These are phyloP conservation scores for Oscheius onirici DNA, from an alignment of 2,888 invertebrate genomes.

Conservation along the genomic window DNA sequence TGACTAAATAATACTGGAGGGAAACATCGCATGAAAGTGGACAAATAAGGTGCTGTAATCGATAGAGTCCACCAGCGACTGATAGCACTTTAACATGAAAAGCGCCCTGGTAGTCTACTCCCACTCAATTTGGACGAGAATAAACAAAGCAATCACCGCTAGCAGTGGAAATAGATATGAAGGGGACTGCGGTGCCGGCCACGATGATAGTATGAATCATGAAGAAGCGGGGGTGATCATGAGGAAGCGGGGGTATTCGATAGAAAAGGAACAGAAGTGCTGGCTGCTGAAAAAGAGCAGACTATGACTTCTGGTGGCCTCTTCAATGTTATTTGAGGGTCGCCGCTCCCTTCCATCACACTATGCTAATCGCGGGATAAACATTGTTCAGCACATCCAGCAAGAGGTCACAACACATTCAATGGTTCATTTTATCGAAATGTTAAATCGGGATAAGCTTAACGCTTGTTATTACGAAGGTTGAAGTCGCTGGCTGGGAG, in stretches of 20 bases:
- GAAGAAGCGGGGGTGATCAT: too few species aligned
- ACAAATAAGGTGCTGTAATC: slow-evolving; percentile 17
- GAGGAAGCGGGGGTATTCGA: too few species aligned
- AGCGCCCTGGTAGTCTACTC: neutral
- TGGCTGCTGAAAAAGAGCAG: neutral
- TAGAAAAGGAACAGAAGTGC: too few species aligned
- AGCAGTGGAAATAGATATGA: too few species aligned
- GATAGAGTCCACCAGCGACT: neutral
- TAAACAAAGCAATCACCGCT: too few species aligned
- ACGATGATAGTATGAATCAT: too few species aligned
- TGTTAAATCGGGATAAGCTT: too few species aligned
- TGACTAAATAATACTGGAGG: neutral
- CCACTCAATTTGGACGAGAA: too few species aligned
- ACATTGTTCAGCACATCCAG: slow-evolving; percentile 3
- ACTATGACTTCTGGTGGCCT: slow-evolving; percentile 23
- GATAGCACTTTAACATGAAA: neutral
- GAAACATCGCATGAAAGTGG: neutral
- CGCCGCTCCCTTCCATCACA: slow-evolving; percentile 28
- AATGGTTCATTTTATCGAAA: too few species aligned
- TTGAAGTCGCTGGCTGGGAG: too few species aligned
- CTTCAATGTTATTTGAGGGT: slow-evolving; percentile 30
- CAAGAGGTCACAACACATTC: neutral
- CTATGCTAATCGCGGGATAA: slow-evolving; percentile 33
- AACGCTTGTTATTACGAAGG: too few species aligned
- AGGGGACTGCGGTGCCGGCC: too few species aligned